Evolutionary conservation across 2,888 invertebrate species (phyloP).

Genomic region (Cosmopolites sordidus): DNA sequence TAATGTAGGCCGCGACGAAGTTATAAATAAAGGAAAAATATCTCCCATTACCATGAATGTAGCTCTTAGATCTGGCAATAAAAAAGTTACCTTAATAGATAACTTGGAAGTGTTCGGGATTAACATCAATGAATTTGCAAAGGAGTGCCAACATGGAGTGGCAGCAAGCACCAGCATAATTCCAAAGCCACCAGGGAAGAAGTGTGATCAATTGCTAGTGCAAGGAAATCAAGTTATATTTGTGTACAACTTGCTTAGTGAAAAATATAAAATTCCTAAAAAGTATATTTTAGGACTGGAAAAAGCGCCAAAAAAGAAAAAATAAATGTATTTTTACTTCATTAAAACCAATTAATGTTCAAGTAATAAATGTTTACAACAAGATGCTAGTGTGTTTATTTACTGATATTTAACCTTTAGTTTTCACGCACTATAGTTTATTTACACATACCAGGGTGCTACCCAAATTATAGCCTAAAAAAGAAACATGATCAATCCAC

Average conservation of each 20-base stretch:
- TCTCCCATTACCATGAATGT: slow-evolving; percentile 75
- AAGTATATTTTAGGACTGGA: slow-evolving; percentile 73
- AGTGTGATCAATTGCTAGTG: slow-evolving; percentile 72
- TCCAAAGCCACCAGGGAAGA: slow-evolving; percentile 63
- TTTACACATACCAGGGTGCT: too few species aligned
- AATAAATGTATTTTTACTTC: too few species aligned
- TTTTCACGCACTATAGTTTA: too few species aligned
- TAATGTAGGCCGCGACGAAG: slow-evolving; percentile 51
- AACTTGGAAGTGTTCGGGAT: slow-evolving; percentile 87
- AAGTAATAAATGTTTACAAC: too few species aligned
- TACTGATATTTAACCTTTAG: too few species aligned
- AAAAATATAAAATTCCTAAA: slow-evolving; percentile 72
- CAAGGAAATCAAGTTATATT: slow-evolving; percentile 83
- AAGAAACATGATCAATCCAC: too few species aligned
- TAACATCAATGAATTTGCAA: slow-evolving; percentile 70
- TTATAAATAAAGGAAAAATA: slow-evolving; percentile 63
- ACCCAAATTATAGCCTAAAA: too few species aligned
- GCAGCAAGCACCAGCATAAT: slow-evolving; percentile 84
- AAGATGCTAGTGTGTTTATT: too few species aligned
- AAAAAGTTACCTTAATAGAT: slow-evolving; percentile 87
- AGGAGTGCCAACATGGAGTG: slow-evolving; percentile 76
- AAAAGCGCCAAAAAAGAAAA: slow-evolving; percentile 68
- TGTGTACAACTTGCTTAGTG: slow-evolving; percentile 49
- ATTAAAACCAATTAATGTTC: too few species aligned
- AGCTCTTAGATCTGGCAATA: slow-evolving; percentile 76